Evolutionary conservation across 2,888 invertebrate genomes (phyloP), one percentile per base, ranked within the genome.

Genomic region (Drosophila differens): DNA sequence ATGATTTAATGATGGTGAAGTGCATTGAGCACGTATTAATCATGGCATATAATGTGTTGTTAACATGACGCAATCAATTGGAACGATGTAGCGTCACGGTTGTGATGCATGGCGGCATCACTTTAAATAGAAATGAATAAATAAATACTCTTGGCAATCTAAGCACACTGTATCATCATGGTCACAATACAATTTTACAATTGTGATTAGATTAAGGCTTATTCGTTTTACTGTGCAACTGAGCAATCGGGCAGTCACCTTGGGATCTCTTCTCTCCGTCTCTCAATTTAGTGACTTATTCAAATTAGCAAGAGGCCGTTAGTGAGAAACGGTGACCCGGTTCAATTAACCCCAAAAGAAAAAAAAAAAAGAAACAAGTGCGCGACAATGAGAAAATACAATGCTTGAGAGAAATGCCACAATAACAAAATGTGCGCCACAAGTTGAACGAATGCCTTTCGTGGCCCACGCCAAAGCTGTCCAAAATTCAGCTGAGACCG

Each of bases 311-410:
- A 71, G 39, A 60, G 55, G 39, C 55, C 44, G 69, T 65, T 69
- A 51, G 70, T 64, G 57, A 64, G 60, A 32, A 41, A 22, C 41
- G 41, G 30, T 19, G 58, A 72, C 74, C 78, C 83, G 72, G 63
- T 79, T 88, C 85, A 86, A 90, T 90, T 86, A 90, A 85, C 90
- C 90, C 70, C 83, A 66, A 86, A 74, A 44, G 14, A 9, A 47
- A 6, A 44, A 22, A n/a, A n/a, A 30, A 75, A 44, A 54, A 28
- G 25, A 74, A 64, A 82, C 85, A 88, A 85, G 88, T 90, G 82
- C 66, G 62, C 71, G 79, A 79, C 82, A 81, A 79, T 82, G 79
- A 79, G 73, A 81, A 85, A 87, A 78, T 62, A 32, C 51, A 49
- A 57, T 52, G 54, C 49, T 49, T 61, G 62, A 66, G 65, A 57